phyloP scores from a whole-genome alignment of 2,888 invertebrate species.

The Drosophila rellima region DNA sequence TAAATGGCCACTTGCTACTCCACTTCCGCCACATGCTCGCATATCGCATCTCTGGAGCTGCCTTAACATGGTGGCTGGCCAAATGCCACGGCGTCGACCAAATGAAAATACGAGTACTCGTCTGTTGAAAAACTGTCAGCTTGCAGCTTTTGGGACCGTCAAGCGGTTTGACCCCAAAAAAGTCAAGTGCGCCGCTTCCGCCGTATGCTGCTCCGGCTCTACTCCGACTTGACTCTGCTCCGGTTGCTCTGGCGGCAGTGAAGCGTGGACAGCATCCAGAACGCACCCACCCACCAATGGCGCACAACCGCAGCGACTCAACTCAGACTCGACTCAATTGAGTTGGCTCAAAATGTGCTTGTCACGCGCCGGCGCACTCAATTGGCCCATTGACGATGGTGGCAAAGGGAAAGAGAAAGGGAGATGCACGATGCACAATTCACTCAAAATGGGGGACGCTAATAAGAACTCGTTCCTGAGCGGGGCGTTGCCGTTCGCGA shows the following conservation, averaged over 20 bases:
- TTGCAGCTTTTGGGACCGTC: slow-evolving; percentile 53
- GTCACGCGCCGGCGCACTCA: slow-evolving; percentile 83
- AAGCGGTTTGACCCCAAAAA: slow-evolving; percentile 78
- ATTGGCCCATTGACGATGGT: slow-evolving; percentile 42
- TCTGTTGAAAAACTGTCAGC: slow-evolving; percentile 55
- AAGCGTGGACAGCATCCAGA: slow-evolving; percentile 46
- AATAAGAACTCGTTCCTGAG: slow-evolving; percentile 62
- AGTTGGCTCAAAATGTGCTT: slow-evolving; percentile 22
- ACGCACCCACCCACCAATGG: slow-evolving; percentile 53
- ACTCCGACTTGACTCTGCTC: neutral
- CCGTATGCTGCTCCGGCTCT: slow-evolving; percentile 1
- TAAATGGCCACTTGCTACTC: slow-evolving; percentile 29
- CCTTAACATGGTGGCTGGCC: slow-evolving; percentile 28
- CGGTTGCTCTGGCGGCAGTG: slow-evolving; percentile 33
- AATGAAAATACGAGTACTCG: slow-evolving; percentile 27
- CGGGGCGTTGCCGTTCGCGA: slow-evolving; percentile 64
- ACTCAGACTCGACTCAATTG: slow-evolving; percentile 32
- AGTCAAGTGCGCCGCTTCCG: slow-evolving; percentile 66
- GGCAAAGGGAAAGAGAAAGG: neutral
- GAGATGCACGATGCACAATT: neutral
- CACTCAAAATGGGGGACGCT: slow-evolving; percentile 83
- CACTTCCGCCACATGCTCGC: slow-evolving; percentile 46
- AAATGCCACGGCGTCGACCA: slow-evolving; percentile 14
- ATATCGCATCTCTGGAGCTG: slow-evolving; percentile 31
- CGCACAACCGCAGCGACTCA: slow-evolving; percentile 39